Base-by-base conservation (phyloP, 2,888 invertebrate genomes). In the Philereme transversata region DNA sequence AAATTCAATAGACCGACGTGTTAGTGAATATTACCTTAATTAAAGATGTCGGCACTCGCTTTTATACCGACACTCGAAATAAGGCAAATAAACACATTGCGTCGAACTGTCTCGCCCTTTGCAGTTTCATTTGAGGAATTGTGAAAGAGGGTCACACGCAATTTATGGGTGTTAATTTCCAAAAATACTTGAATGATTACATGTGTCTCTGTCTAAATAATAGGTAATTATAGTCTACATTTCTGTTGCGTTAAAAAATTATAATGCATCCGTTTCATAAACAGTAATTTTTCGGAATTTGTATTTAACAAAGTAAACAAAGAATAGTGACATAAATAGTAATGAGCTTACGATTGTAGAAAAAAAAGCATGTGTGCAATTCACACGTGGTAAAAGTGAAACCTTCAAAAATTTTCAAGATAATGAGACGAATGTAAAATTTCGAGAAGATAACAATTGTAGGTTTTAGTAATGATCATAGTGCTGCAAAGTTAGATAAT, bases 1-100 rank as follows among this genome's bases (percentile, higher is more conserved):
- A 86, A 86, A 87, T 84, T 82, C 83, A 73, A 64, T 67, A 71
- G 79, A 79, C 78, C 75, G 78, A 80, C 78, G 76, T 76, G 79
- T 77, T 76, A 48, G 58, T 47, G 35, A 48, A 22, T 53, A 56
- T 62, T 57, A 63, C 82, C 72, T 86, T 86, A 86, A 88, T 89
- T 85, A 86, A 83, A 79, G 80, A 82, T 80, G 79, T 79, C 79
- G 76, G 74, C 77, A 71, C 71, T 74, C 69, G 5, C 45, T 40
- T 56, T 56, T 65, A 76, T 73, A 73, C 6, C 71, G 69, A 22
- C 22, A 22, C 22, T 22, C 22, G 3, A 22, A 22, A 22, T 3
- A 22, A 22, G 68, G 64, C 49, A 56, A 54, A 62, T 57, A 64
- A 68, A 68, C 68, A 62, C 62, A 57, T 35, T 10, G 53, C 50